Evolutionary conservation across 1,140 invertebrate genomes (phyloP), one percentile per base, ranked within the genome.

Genomic region (Hyphantria cunea): DNA sequence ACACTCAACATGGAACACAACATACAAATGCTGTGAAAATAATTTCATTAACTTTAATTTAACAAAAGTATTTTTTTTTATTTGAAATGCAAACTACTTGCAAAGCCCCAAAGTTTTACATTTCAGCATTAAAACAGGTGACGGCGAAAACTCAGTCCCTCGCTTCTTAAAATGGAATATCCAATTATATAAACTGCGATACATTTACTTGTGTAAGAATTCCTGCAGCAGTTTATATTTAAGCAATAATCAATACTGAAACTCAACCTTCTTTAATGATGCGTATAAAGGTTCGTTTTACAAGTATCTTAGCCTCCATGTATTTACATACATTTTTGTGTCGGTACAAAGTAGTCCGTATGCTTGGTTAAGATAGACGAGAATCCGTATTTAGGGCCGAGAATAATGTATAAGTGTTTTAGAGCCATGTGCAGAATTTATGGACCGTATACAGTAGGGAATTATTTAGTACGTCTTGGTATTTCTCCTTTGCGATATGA

Each of bases 241-340:
- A 56, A 56, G 25, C 34, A 56, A 37, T n/a, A 56, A 15, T 56
- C 13, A 32, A 45, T 14, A 17, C 7, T n/a, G 8, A 52, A 33
- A 8, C 37, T 34, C 17, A 41, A 32, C 13, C 41, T 13, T 10
- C 34, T 47, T 34, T 45, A 54, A 45, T 55, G 41, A 55, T 45
- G 25, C 41, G 25, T 44, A 17, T 25, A 11, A 45, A 56, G 53
- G 45, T 56, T 56, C 47, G 53, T 47, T 34, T 25, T 10, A 10
- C 6, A 56, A 56, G 47, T 47, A 45, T 47, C 32, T 56, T 17
- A 14, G 14, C 45, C 14, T 47, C 42, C 44, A 47, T 47, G 6
- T 33, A 58, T 58, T 58, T 39, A 58, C 45, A 58, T 49, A 49
- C n/a, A 37, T 58, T 58, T 48, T 58, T 58, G 45, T 12, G 4